phyloP scores from a whole-genome alignment of 2,113 vertebrate genomes.

The Ptychochromis oligacanthus region DNA sequence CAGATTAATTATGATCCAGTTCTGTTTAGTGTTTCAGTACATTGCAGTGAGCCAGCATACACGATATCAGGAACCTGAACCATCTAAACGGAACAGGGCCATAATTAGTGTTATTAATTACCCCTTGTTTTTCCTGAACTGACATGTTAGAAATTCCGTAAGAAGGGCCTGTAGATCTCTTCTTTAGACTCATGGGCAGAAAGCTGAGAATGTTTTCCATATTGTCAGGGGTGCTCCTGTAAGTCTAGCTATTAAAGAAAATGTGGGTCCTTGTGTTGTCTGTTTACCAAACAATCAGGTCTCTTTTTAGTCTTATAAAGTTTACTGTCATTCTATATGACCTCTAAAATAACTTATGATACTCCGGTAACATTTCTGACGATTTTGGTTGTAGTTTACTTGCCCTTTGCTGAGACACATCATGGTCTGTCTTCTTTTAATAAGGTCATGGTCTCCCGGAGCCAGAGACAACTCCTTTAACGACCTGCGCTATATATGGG shows the following conservation, averaged over 20 bases:
- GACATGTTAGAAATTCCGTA: background rate
- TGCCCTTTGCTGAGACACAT: conserved; percentile 47
- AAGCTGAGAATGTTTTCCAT: background rate
- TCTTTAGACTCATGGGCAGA: background rate
- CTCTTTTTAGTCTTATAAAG: conserved; percentile 11
- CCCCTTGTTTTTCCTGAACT: background rate
- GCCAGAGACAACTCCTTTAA: conserved; percentile 91
- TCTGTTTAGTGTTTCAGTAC: background rate
- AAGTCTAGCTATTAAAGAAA: background rate
- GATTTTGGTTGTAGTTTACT: conserved; percentile 23
- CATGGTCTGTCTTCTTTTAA: conserved; percentile 60
- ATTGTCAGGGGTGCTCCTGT: background rate
- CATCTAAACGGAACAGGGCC: background rate
- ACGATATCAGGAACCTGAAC: background rate
- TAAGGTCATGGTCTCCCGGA: conserved; percentile 93
- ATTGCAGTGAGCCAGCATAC: background rate
- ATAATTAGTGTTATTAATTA: conserved; percentile 11
- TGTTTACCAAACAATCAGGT: background rate
- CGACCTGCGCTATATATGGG: conserved; percentile 94
- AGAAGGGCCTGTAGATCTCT: background rate
- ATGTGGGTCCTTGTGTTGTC: background rate
- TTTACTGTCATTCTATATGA: conserved; percentile 18
- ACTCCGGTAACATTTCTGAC: conserved; percentile 9
- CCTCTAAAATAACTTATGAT: conserved; percentile 24
- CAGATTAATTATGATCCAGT: background rate